Evolutionary conservation across 2,113 vertebrate species (phyloP).

Genomic region (Syngnathoides biaculeatus): DNA sequence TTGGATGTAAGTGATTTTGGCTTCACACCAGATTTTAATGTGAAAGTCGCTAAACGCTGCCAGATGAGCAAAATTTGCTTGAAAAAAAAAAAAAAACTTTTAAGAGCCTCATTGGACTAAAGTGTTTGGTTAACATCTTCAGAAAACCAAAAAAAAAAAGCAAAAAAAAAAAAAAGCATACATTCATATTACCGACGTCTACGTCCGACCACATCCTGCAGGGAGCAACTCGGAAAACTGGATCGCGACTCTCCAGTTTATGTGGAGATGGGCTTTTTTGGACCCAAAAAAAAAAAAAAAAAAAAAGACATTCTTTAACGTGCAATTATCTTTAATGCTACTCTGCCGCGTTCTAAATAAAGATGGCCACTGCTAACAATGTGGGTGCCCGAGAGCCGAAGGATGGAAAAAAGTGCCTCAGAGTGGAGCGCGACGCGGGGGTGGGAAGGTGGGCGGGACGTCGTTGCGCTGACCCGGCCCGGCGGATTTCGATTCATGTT

Average conservation of each 20-base stretch:
- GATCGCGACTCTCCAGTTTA: conserved; percentile 58
- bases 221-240: conserved; percentile 51
- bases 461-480: conserved; percentile 35
- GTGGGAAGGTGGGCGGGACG: no score
- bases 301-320: conserved; percentile 69
- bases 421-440: conserved; percentile 44
- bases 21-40: not conserved
- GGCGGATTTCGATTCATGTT: conserved; percentile 24
- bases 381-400: conserved; percentile 64
- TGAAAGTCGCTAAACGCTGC: conserved; percentile 54
- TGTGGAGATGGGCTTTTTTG: conserved; percentile 53
- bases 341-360: conserved; percentile 77
- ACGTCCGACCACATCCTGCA: conserved; percentile 66
- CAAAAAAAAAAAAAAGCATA: no score
- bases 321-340: conserved; percentile 82
- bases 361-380: conserved; percentile 65
- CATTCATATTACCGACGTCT: conserved; percentile 66
- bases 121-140: conserved; percentile 63
- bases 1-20: no score
- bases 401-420: conserved; percentile 58
- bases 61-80: conserved; percentile 48
- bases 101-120: conserved; percentile 57
- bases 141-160: no score
- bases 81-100: conserved; percentile 59
- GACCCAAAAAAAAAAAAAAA: not conserved